phyloP scores from a whole-genome alignment of 2,888 invertebrate genomes.

The Xanthorhoe designata region DNA sequence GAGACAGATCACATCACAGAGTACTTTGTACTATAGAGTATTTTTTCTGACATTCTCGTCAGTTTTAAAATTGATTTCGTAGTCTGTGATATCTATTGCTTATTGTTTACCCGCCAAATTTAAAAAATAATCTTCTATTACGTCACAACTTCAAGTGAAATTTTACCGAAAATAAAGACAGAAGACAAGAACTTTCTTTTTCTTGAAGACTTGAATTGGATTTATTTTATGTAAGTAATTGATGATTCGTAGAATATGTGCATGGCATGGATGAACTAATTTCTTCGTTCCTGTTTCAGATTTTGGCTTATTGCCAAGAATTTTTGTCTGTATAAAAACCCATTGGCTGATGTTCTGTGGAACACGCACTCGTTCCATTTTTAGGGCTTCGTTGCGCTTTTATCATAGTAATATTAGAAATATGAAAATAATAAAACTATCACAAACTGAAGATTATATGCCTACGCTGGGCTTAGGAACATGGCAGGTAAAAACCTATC shows the following conservation, averaged over 20 bases:
- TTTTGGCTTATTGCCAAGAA: slow-evolving; percentile 69
- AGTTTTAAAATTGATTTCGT: not conserved
- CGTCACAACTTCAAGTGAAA: not conserved
- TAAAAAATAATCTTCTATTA: slow-evolving; percentile 31
- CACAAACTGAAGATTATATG: slow-evolving; percentile 84
- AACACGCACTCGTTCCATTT: slow-evolving; percentile 50
- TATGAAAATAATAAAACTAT: slow-evolving; percentile 78
- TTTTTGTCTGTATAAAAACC: slow-evolving; percentile 51
- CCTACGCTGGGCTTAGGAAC: slow-evolving; percentile 91
- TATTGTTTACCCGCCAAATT: slow-evolving; percentile 44
- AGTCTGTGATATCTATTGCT: not conserved
- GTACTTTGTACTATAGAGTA: not conserved
- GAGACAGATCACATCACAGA: no score
- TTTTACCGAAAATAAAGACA: not conserved
- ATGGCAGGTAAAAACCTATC: slow-evolving; percentile 85
- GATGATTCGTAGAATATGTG: not conserved
- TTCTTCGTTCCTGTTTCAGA: slow-evolving; percentile 18
- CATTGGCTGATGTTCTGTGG: slow-evolving; percentile 54
- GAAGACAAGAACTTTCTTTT: not conserved
- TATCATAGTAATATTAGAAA: slow-evolving; percentile 60
- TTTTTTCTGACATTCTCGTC: not conserved
- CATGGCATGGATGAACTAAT: slow-evolving; percentile 28
- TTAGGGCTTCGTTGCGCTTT: slow-evolving; percentile 45
- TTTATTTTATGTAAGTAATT: slow-evolving; percentile 4
- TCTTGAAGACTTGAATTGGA: not conserved